A percentile compares a stretch with the other conserved stretches of the same genome.
These are phyloP conservation scores for Cheiracanthium punctorium DNA, from an alignment of 2,888 invertebrate species.

Conservation along the genomic window DNA sequence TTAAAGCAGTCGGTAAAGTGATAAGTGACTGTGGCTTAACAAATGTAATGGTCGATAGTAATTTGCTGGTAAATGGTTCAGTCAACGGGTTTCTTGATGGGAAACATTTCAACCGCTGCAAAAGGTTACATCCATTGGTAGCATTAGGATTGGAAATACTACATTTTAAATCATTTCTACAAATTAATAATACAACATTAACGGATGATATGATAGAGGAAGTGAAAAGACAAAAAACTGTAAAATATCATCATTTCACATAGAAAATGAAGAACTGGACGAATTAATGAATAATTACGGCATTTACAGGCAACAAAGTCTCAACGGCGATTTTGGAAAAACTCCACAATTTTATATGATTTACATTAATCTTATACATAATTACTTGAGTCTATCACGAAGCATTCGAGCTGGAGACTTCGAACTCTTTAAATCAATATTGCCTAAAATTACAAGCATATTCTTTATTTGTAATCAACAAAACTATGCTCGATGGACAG, in stretches of 20 bases:
- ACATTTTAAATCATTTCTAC: background rate
- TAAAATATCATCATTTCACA: background rate
- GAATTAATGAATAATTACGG: background rate
- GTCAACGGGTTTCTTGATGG: background rate
- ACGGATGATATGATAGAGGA: background rate
- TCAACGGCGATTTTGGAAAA: too few species aligned
- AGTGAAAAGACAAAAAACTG: background rate
- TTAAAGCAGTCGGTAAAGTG: background rate
- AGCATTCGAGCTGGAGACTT: background rate
- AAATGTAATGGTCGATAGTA: background rate
- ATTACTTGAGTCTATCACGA: background rate
- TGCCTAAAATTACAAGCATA: too few species aligned
- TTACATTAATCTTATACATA: background rate
- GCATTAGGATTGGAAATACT: background rate
- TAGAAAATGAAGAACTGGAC: background rate
- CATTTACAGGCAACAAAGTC: background rate
- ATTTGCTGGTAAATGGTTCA: background rate
- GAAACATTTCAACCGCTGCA: too few species aligned
- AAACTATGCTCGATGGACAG: background rate
- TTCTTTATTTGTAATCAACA: too few species aligned
- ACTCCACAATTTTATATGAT: background rate
- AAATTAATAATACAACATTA: background rate
- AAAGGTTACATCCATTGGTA: background rate
- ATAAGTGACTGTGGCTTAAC: background rate
- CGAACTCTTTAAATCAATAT: background rate